Evolutionary conservation across 2,797 vertebrate species (phyloP), one percentile per base, ranked within the genome.

Genomic region (Sebastiscus tertius): DNA sequence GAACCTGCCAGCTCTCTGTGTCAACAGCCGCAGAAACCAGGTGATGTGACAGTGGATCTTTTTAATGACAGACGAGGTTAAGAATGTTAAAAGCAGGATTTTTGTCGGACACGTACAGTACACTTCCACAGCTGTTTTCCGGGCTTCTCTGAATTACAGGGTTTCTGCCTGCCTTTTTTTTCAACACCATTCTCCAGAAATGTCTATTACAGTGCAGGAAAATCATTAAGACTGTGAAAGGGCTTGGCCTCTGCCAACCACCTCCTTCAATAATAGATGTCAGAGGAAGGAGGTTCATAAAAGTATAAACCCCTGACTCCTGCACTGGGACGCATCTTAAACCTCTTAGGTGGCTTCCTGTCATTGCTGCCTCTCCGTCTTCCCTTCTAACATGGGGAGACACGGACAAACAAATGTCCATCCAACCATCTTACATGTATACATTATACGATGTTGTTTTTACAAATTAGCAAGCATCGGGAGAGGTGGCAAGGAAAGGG

Each of bases 31-130:
- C 58, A 66, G 87, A 88, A 91, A 91, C 62, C 88, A 92, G 93
- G 89, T 91, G 89, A 95, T 92, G 89, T 91, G 89, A 95, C 80
- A 29, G 74, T 58, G 79, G 77, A 80, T 83, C 63, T 81, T 84
- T 83, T 83, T 95, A 95, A 95, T 95, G 91, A 96, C 93, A 95
- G 93, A 88, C 72, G 20, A 69, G 81, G 67, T 69, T 54, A 92
- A 84, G 91, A 94, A 94, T 93, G 93, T 95, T 96, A 94, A 95
- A 90, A 89, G 92, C 89, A 94, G 93, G 90, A 93, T 85, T 69
- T 77, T 42, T 2, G 26, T 46, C 4, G 60, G 24, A 26, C 36
- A 49, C 68, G 72, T 70, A 31, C 24, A 11, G 63, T 42, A 11
- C 42, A 58, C 74, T 73, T 77, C 65, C 73, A 87, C 93, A 94